Evolutionary conservation across 2,113 vertebrate genomes (phyloP).

Genomic region (Nansenia antarctica): DNA sequence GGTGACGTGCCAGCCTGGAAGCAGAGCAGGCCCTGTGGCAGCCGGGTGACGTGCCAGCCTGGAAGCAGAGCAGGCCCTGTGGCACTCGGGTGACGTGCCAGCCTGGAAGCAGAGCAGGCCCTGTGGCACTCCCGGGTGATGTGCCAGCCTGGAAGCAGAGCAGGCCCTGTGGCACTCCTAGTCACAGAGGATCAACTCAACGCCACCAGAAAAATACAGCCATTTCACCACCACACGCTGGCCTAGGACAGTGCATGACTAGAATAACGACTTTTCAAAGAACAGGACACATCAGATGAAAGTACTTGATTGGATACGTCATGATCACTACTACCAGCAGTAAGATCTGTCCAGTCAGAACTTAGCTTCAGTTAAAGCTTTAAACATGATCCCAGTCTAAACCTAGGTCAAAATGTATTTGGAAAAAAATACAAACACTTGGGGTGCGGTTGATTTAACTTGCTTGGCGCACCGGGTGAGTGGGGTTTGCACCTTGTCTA

Average conservation of each 20-base stretch:
- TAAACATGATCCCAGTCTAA: neutral
- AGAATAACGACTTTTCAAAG: neutral
- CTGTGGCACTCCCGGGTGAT: neutral
- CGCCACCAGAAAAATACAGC: neutral
- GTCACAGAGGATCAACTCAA: neutral
- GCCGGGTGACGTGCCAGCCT: too few species aligned
- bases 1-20: too few species aligned
- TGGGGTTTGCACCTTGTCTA: neutral
- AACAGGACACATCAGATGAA: neutral
- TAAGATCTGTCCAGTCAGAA: neutral
- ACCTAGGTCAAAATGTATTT: neutral
- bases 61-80: neutral
- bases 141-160: too few species aligned
- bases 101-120: neutral
- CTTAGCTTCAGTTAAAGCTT: neutral
- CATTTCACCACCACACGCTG: neutral
- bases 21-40: too few species aligned
- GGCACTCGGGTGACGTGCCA: too few species aligned
- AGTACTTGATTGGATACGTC: neutral
- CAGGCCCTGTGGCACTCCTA: neutral
- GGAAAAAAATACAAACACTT: too few species aligned
- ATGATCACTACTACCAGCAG: neutral
- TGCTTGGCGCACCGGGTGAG: too few species aligned
- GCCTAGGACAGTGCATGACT: neutral
- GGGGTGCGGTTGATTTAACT: too few species aligned